These are phyloP conservation scores for Lethenteron camtschaticum DNA, from an alignment of 2,113 vertebrate genomes.

Conservation along the genomic window DNA sequence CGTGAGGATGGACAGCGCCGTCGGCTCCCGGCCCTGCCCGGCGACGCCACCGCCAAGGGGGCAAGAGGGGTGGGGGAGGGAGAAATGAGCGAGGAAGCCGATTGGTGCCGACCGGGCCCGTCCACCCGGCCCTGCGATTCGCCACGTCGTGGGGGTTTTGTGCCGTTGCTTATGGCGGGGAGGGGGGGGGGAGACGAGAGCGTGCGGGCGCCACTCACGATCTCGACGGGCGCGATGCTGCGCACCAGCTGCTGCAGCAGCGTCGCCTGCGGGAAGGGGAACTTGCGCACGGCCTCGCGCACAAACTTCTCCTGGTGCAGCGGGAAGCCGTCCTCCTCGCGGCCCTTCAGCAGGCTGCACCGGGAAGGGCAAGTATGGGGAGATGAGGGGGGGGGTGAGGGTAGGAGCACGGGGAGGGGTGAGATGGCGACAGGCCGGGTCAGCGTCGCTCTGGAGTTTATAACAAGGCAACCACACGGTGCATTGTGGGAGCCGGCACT, in stretches of 20 bases:
- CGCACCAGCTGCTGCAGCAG: slow-evolving; percentile 89
- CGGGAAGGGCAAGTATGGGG: neutral
- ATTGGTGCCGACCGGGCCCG: too few relatives aligned
- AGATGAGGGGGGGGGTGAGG: too few relatives aligned
- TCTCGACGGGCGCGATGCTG: slow-evolving; percentile 81
- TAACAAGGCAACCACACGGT: too few relatives aligned
- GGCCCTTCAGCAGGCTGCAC: slow-evolving; percentile 60
- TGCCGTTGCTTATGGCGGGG: too few relatives aligned
- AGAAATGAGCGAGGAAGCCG: neutral
- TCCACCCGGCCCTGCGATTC: too few relatives aligned
- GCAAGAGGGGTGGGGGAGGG: neutral
- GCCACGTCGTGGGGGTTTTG: too few relatives aligned
- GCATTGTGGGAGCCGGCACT: too few relatives aligned
- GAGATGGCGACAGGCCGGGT: too few relatives aligned
- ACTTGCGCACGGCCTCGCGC: slow-evolving; percentile 75
- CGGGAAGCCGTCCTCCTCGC: slow-evolving; percentile 60
- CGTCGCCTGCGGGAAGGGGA: slow-evolving; percentile 74
- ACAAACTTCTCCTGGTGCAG: slow-evolving; percentile 77
- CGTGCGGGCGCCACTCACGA: slow-evolving; percentile 32
- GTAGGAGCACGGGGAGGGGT: too few relatives aligned
- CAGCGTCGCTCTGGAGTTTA: too few relatives aligned
- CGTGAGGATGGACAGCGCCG: slow-evolving; percentile 75
- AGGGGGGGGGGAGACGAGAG: too few relatives aligned
- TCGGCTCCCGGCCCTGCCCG: slow-evolving; percentile 62
- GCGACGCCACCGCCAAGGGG: too few relatives aligned